phyloP scores from a whole-genome alignment of 2,797 vertebrate species.

The Peromyscus melanophrys region DNA sequence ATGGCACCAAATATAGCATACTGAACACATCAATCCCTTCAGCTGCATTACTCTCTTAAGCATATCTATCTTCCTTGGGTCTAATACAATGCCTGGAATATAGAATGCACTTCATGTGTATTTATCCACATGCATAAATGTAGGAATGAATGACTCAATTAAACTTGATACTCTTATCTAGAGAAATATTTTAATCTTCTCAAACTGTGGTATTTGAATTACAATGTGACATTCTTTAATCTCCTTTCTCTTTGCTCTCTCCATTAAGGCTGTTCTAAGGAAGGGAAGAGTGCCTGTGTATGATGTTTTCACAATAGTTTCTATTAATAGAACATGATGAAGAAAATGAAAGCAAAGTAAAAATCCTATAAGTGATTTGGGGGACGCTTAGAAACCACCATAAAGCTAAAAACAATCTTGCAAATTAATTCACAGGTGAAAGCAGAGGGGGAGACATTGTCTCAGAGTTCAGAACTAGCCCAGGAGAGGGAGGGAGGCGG shows the following conservation, averaged over 20 bases:
- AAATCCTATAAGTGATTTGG: constrained; percentile 76
- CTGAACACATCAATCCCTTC: not conserved
- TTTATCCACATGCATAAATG: not conserved
- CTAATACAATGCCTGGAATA: not conserved
- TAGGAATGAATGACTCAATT: constrained; percentile 21
- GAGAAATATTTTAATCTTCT: constrained; percentile 48
- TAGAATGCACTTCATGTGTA: not conserved
- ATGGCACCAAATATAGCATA: not conserved
- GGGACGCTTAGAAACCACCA: constrained; percentile 65
- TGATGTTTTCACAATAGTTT: constrained; percentile 73
- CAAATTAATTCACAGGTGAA: constrained; percentile 91
- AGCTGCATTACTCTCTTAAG: not conserved
- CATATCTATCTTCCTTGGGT: not conserved
- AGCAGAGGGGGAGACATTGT: constrained; percentile 85
- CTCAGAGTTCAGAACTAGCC: constrained; percentile 87
- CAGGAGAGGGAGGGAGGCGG: constrained; percentile 84
- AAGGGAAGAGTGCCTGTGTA: constrained; percentile 16
- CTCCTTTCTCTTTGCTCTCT: constrained; percentile 3
- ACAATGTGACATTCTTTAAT: constrained; percentile 45
- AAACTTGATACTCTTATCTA: not conserved
- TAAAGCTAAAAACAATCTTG: constrained; percentile 87
- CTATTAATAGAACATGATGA: constrained; percentile 79
- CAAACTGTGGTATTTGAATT: constrained; percentile 58
- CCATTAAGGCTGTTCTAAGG: not conserved
- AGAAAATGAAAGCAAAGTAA: constrained; percentile 76